A percentile compares a stretch with the other conserved stretches of the same genome.
phyloP scores from a whole-genome alignment of 2,113 vertebrate species.

The Rostratula benghalensis region DNA sequence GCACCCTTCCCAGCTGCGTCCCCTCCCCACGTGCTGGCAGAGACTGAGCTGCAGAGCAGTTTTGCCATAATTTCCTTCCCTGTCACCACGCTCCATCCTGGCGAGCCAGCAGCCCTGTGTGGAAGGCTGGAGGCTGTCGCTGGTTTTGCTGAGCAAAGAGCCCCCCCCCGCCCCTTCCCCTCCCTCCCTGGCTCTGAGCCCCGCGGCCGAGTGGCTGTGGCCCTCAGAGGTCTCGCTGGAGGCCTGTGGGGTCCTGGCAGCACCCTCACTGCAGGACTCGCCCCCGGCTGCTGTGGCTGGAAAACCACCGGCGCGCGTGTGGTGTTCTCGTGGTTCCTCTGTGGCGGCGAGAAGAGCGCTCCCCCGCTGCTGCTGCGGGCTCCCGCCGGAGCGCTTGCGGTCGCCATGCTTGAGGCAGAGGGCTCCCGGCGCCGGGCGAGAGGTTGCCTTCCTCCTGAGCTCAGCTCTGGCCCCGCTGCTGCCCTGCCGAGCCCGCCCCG shows the following conservation, averaged over 20 bases:
- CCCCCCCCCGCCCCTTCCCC: not conserved
- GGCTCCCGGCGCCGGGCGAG: not conserved
- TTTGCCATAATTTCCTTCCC: not conserved
- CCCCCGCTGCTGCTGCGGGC: not conserved
- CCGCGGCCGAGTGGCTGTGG: rapidly evolving
- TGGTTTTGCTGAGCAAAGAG: not conserved
- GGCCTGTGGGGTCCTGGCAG: not conserved
- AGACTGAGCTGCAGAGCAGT: not conserved
- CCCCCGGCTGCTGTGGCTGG: not conserved
- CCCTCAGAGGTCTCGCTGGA: not conserved
- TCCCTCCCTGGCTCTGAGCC: not conserved
- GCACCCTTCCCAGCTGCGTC: too few relatives aligned
- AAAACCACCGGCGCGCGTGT: not conserved
- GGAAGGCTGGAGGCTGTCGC: not conserved
- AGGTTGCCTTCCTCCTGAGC: not conserved
- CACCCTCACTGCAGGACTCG: not conserved
- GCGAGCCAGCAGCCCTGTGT: rapidly evolving
- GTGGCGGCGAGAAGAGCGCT: not conserved
- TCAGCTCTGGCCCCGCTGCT: not conserved
- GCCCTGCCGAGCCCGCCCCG: not conserved
- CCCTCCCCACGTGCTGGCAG: too few relatives aligned
- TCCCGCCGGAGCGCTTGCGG: not conserved
- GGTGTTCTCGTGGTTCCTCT: not conserved
- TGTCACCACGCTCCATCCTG: not conserved
- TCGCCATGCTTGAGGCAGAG: not conserved